A percentile compares a stretch with the other conserved stretches of the same genome.
These are phyloP conservation scores for Orchesellides sinensis DNA, from an alignment of 2,888 invertebrate genomes.

Conservation along the genomic window DNA sequence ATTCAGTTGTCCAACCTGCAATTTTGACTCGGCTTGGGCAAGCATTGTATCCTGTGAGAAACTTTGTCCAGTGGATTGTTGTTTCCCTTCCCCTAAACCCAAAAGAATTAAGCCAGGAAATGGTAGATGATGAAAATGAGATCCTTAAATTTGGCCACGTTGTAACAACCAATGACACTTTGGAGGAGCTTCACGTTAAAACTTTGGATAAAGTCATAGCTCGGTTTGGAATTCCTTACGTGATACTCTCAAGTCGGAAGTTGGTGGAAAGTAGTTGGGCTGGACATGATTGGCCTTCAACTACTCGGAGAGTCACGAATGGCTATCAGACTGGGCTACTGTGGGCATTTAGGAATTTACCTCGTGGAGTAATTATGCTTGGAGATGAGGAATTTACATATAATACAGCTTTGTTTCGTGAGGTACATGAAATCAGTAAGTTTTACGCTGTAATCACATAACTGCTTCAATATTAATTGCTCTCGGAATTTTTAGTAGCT, in stretches of 20 bases:
- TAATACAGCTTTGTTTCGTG: conserved; percentile 38
- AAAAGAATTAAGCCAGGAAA: background rate
- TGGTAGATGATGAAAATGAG: background rate
- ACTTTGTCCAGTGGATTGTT: conserved; percentile 51
- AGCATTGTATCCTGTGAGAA: conserved; percentile 53
- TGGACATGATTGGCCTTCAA: background rate
- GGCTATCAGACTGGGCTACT: conserved; percentile 40
- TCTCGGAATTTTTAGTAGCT: conserved; percentile 40
- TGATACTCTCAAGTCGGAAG: conserved; percentile 25
- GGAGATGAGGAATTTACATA: conserved; percentile 42
- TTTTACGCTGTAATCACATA: background rate
- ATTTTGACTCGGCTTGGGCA: conserved; percentile 43
- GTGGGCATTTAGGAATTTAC: conserved; percentile 37
- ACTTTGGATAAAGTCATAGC: conserved; percentile 4
- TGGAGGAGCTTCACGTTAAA: background rate
- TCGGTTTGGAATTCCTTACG: conserved; percentile 45
- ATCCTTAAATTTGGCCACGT: conserved; percentile 8
- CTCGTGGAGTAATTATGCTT: conserved; percentile 41
- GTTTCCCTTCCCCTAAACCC: conserved; percentile 27
- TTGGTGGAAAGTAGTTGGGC: background rate
- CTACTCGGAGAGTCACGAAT: background rate
- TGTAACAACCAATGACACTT: background rate
- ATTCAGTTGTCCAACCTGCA: conserved; percentile 14
- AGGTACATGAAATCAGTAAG: conserved; percentile 23
- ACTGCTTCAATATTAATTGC: background rate